Evolutionary conservation across 1,140 invertebrate genomes (phyloP), one percentile per base, ranked within the genome.

Genomic region (Procambarus virginalis): DNA sequence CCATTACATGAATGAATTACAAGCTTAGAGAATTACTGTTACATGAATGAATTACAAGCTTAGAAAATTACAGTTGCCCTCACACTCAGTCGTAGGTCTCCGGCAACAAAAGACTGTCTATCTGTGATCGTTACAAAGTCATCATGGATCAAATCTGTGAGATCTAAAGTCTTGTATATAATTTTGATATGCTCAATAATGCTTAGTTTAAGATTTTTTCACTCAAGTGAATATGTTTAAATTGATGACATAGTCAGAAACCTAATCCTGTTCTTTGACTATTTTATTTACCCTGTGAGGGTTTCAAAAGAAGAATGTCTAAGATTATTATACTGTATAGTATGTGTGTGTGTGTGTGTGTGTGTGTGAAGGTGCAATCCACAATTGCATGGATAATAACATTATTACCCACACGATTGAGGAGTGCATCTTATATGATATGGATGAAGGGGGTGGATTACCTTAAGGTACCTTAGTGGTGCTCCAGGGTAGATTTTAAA

Each of bases 61-160:
- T 49, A 5, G 46, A 12, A 2, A 14, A 20, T 48, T 78, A 78
- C 76, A 20, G 76, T 73, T 73, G 68, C 68, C 6, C n/a, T 34
- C 68, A 73, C 68, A 73, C 68, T 73, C 68, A 34, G 68, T 9
- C 8, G 68, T 73, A 73, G 22, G 68, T 73, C n/a, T 73, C 68
- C 76, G 14, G 4, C 55, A 78, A 77, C 75, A 86, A 86, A 86
- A 86, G 84, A 86, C 84, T 86, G 49, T 86, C 58, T 64, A 79
- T 86, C 84, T 86, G 84, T 86, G 84, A 86, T 86, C 58, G 55
- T 86, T 58, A 55, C 51, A 55, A 55, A 77, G 76, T 86, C 84
- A 86, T 86, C 84, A 86, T 86, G 75, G 84, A 86, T 86, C 84
- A 86, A 86, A 86, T 86, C 58, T 86, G 51, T 86, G 75, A 68